phyloP scores from a whole-genome alignment of 2,113 vertebrate genomes.

The Pavo muticus region DNA sequence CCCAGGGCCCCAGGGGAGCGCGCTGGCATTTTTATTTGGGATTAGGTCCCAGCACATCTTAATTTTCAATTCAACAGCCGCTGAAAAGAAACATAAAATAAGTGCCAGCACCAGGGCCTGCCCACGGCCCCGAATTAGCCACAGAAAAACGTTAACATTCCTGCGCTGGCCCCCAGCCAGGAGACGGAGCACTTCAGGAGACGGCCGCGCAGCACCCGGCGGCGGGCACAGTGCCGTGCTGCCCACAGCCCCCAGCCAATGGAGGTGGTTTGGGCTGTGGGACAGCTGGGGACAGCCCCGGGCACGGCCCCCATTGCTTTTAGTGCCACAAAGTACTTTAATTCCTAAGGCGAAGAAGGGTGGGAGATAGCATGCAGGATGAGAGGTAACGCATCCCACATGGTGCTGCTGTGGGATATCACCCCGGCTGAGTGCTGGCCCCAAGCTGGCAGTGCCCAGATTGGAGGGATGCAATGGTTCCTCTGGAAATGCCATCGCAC shows the following conservation, averaged over 20 bases:
- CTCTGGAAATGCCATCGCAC: rapidly evolving
- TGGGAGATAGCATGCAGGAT: rapidly evolving
- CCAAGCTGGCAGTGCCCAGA: rapidly evolving
- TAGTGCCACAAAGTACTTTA: rapidly evolving
- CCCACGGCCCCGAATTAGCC: background rate
- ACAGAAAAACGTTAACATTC: background rate
- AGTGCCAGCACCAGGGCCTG: background rate
- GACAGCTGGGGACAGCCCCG: rapidly evolving
- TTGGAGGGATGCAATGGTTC: background rate
- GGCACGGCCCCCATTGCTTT: rapidly evolving
- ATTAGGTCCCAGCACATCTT: background rate
- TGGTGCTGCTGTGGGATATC: background rate
- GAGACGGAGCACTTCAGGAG: background rate
- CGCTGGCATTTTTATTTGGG: background rate
- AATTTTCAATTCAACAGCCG: background rate
- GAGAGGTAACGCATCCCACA: rapidly evolving
- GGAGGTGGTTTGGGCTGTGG: background rate
- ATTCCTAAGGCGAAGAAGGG: background rate
- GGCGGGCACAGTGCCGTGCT: background rate
- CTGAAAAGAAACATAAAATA: background rate
- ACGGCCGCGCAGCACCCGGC: background rate
- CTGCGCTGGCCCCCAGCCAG: background rate
- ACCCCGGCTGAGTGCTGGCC: rapidly evolving
- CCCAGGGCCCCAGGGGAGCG: background rate
- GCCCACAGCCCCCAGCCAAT: rapidly evolving